Base-by-base conservation (phyloP, 2,888 invertebrate species). In the Opisthograptis luteolata region DNA sequence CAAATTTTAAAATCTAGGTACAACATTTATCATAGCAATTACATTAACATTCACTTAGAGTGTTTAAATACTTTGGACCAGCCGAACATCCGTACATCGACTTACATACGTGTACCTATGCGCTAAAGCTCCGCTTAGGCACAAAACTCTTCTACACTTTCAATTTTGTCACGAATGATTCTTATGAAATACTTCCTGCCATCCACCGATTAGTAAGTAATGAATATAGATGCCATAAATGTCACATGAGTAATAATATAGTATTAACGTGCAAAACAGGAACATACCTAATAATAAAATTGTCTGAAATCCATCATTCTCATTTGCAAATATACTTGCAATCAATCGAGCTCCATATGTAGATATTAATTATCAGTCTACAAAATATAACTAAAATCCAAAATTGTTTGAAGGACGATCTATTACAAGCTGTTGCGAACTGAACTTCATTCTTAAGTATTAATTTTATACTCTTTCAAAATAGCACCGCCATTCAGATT, bases 401-500 rank as follows among this genome's bases (percentile, higher is more conserved):
- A 31, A 15, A n/a, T 15, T 12, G 10, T 31, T 17, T n/a, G 5
- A 22, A 22, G 22, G 17, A 17, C 15, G 13, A 37, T 30, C 9
- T 12, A 48, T 68, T 73, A 76, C 71, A 73, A 78, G 77, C 72
- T 66, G 72, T 68, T 60, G 63, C 77, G 71, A 78, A 64, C 66
- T 63, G 69, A 68, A 68, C 70, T 70, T 75, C 72, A 70, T 70
- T 72, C 72, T 73, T 79, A 79, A 83, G 66, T 83, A 81, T n/a
- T n/a, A n/a, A n/a, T n/a, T n/a, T n/a, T n/a, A n/a, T 80, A 86
- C 75, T 73, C 76, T 79, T 80, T 76, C 53, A 81, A 79, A 84
- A 87, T 89, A 89, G 88, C 88, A 89, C 88, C 88, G 75, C 85
- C 85, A 75, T 83, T 76, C 73, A 77, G 79, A 75, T 79, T 76